Percentiles rank a stretch among this genome's conserved stretches.
phyloP scores from a whole-genome alignment of 2,797 vertebrate species.

The Heterohyrax brucei region DNA sequence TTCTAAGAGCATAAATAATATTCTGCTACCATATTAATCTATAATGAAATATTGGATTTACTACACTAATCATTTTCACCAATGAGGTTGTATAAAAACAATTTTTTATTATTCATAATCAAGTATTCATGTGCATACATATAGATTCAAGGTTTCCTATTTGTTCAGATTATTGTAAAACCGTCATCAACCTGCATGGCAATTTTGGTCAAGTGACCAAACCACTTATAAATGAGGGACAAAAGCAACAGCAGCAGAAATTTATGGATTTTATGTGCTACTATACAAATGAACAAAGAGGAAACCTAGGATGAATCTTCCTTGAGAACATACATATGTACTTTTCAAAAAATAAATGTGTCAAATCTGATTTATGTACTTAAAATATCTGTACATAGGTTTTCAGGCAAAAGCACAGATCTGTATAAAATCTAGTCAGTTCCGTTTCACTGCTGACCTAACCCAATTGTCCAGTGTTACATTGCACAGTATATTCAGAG shows the following conservation, averaged over 20 bases:
- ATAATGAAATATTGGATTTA: conserved; percentile 88
- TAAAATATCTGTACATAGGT: conserved; percentile 91
- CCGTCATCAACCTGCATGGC: conserved; percentile 71
- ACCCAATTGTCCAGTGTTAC: conserved; percentile 87
- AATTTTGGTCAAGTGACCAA: conserved; percentile 77
- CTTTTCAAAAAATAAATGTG: conserved; percentile 91
- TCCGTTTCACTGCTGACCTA: conserved; percentile 76
- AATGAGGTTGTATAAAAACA: conserved; percentile 90
- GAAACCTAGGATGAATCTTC: conserved; percentile 87
- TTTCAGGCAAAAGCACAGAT: conserved; percentile 87
- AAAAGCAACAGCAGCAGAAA: conserved; percentile 66
- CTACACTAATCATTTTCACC: conserved; percentile 88
- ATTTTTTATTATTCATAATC: conserved; percentile 91
- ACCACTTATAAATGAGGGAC: conserved; percentile 77
- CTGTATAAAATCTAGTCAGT: conserved; percentile 89
- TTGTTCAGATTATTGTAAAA: conserved; percentile 87
- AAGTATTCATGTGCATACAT: conserved; percentile 91
- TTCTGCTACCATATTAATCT: conserved; percentile 88
- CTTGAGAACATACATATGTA: conserved; percentile 87
- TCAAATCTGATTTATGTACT: conserved; percentile 91
- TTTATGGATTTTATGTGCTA: conserved; percentile 61
- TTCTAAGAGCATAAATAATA: conserved; percentile 87
- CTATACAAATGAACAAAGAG: conserved; percentile 84
- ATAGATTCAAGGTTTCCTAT: conserved; percentile 91
- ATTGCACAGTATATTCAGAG: conserved; percentile 93